Conservation (phyloP, 1,140 invertebrate species). For the Doryteuthis pealeii region DNA sequence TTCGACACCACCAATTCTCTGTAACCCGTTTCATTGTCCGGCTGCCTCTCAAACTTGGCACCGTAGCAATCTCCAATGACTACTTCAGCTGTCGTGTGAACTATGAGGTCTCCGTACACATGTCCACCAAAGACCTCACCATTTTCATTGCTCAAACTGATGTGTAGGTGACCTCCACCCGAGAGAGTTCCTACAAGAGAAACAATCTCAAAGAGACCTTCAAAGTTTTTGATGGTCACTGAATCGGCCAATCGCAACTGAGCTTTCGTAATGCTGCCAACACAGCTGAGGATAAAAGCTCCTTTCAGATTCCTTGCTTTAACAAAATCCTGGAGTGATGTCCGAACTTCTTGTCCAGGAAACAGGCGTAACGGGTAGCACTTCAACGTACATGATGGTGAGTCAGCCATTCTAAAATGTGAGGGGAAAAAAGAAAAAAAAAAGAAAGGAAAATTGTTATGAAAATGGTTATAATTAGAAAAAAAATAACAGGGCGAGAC, state of each 20-base stretch:
- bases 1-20: constrained; percentile 53
- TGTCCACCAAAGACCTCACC: constrained; percentile 61
- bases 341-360: constrained; percentile 57
- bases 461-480: too few relatives aligned
- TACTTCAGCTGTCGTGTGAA: constrained; percentile 62
- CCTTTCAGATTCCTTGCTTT: constrained; percentile 44
- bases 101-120: constrained; percentile 58
- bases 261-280: constrained; percentile 59
- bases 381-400: constrained; percentile 15
- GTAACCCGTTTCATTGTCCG: constrained; percentile 53
- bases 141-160: constrained; percentile 52
- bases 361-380: constrained; percentile 44
- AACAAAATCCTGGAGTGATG: constrained; percentile 48
- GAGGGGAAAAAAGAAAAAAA: too few relatives aligned
- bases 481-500: too few relatives aligned
- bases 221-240: constrained; percentile 35
- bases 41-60: constrained; percentile 46
- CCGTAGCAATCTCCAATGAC: constrained; percentile 54
- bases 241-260: constrained; percentile 57
- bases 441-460: too few relatives aligned
- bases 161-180: constrained; percentile 60
- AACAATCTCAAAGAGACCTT: constrained; percentile 59
- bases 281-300: constrained; percentile 60
- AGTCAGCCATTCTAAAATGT: neutral
- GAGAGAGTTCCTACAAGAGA: constrained; percentile 60